phyloP scores from a whole-genome alignment of 1,140 invertebrate species.

The Bombus sibiricus region DNA sequence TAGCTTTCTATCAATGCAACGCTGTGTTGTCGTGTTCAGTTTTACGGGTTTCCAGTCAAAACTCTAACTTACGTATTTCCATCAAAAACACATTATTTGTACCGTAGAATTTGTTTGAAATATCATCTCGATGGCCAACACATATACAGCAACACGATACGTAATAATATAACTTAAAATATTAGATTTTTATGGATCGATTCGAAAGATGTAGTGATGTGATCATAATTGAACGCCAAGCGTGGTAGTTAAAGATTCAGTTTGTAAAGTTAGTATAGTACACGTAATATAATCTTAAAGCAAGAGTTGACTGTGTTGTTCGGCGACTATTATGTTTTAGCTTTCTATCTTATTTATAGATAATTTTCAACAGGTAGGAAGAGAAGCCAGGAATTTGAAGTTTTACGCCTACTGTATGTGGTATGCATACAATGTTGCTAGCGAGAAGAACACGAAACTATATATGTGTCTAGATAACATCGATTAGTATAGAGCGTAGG shows the following conservation, averaged over 20 bases:
- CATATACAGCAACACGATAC: neutral
- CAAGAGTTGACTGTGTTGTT: neutral
- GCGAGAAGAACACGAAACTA: neutral
- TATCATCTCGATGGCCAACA: neutral
- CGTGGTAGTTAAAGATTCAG: neutral
- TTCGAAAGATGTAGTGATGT: neutral
- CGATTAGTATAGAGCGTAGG: neutral
- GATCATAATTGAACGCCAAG: neutral
- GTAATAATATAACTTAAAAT: neutral
- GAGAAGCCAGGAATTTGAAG: neutral
- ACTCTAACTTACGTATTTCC: neutral
- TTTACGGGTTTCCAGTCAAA: neutral
- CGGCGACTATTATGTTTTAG: neutral
- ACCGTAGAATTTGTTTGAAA: neutral
- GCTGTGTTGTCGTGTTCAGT: too few species aligned
- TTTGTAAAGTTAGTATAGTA: neutral
- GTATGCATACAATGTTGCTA: neutral
- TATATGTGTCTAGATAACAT: neutral
- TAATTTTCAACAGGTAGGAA: conserved; percentile 26
- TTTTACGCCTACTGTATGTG: neutral
- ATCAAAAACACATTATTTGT: neutral
- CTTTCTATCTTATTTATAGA: neutral
- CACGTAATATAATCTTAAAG: neutral
- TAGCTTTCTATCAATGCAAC: too few species aligned
- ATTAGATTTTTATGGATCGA: neutral